phyloP scores from a whole-genome alignment of 2,797 vertebrate species.

The Astyanax mexicanus region DNA sequence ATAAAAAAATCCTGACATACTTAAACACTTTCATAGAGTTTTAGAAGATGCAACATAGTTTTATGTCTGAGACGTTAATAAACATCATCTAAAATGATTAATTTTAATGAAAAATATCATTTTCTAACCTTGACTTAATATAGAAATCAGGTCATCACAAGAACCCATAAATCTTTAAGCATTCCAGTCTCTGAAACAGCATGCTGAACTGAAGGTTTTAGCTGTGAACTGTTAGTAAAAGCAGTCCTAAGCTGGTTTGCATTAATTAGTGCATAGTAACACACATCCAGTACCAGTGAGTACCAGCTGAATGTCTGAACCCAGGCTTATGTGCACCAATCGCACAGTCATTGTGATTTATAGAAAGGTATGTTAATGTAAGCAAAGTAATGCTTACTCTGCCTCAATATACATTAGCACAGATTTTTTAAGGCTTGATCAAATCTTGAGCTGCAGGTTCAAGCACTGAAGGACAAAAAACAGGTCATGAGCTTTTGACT shows the following conservation, averaged over 20 bases:
- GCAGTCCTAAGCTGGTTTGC: neutral
- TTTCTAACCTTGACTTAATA: neutral
- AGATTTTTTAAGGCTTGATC: neutral
- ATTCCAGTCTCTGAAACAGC: neutral
- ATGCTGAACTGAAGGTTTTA: neutral
- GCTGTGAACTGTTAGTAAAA: neutral
- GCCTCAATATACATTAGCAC: neutral
- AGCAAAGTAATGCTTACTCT: neutral
- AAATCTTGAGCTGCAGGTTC: neutral
- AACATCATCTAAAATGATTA: too few relatives aligned
- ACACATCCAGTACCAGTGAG: neutral
- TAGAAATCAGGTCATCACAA: too few relatives aligned
- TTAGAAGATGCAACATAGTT: neutral
- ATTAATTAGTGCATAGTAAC: neutral
- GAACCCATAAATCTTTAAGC: neutral
- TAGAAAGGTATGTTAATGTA: neutral
- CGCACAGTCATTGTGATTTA: too few relatives aligned
- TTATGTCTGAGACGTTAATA: too few relatives aligned
- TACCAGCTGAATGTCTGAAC: neutral
- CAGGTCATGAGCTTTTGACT: too few relatives aligned
- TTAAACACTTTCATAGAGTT: too few relatives aligned
- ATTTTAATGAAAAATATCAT: neutral
- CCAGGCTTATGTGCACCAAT: neutral
- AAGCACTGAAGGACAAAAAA: too few relatives aligned
- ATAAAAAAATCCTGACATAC: too few relatives aligned